Conservation (phyloP, 2,797 vertebrate species). For the Hozukius guyotensis region DNA sequence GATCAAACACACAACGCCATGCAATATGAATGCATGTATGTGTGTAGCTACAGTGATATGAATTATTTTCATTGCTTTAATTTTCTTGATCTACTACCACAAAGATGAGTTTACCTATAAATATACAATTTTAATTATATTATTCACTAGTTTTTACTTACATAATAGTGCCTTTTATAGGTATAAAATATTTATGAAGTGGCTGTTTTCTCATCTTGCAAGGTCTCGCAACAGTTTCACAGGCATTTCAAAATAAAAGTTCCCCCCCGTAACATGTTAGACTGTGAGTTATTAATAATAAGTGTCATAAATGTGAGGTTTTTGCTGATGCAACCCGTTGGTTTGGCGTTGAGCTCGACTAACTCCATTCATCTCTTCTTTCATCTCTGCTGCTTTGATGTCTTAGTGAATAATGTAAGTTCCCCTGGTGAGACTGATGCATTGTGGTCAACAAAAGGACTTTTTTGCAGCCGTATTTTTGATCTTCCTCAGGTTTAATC, state of each 20-base stretch:
- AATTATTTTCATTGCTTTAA: neutral
- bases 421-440: neutral
- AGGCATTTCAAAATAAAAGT: neutral
- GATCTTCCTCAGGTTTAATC: too few relatives aligned
- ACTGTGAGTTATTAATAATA: neutral
- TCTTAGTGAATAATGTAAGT: slow-evolving; percentile 7
- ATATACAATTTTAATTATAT: neutral
- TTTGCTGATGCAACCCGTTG: neutral
- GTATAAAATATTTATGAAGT: neutral
- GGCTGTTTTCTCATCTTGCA: neutral
- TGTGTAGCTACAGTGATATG: neutral
- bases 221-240: neutral
- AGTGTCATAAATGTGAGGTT: neutral
- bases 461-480: neutral
- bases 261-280: neutral
- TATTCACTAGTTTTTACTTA: neutral
- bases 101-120: neutral
- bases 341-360: neutral
- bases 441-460: neutral
- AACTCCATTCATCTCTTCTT: neutral
- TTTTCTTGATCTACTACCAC: neutral
- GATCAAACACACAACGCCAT: slow-evolving; percentile 2
- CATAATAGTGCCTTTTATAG: neutral
- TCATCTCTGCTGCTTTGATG: slow-evolving; percentile 26
- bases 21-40: slow-evolving; percentile 4